Evolutionary conservation across 2,888 invertebrate genomes (phyloP).

Genomic region (Ennomos erosarius): DNA sequence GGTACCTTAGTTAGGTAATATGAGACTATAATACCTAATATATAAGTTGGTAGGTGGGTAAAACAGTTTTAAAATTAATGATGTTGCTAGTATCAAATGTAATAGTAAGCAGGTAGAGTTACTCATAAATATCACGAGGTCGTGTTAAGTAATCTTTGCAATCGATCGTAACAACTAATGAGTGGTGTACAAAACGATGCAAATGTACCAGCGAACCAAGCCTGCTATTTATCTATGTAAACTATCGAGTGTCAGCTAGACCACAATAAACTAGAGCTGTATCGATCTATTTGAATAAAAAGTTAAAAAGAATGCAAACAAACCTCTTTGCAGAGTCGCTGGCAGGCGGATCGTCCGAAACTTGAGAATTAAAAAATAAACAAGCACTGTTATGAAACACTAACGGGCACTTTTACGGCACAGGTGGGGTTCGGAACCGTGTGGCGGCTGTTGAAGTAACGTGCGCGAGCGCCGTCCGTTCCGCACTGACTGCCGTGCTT

Average conservation of each 20-base stretch:
- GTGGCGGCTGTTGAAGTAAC: slow-evolving; percentile 50
- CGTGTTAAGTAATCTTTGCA: slow-evolving; percentile 71
- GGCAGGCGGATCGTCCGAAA: slow-evolving; percentile 55
- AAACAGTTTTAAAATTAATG: not conserved
- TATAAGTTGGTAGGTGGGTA: no score
- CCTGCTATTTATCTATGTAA: slow-evolving; percentile 57
- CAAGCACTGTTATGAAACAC: slow-evolving; percentile 76
- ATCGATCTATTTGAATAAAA: slow-evolving; percentile 37
- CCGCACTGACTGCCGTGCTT: slow-evolving; percentile 73
- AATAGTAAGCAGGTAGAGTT: slow-evolving; percentile 22
- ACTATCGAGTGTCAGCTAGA: slow-evolving; percentile 55
- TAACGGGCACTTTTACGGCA: slow-evolving; percentile 74
- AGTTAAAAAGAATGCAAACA: slow-evolving; percentile 55
- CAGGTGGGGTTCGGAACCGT: slow-evolving; percentile 68
- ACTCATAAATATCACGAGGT: slow-evolving; percentile 55
- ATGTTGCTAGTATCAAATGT: slow-evolving; percentile 16
- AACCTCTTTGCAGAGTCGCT: slow-evolving; percentile 72
- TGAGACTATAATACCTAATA: no score
- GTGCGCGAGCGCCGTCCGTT: slow-evolving; percentile 75
- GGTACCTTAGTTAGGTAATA: no score
- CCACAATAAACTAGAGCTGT: slow-evolving; percentile 50
- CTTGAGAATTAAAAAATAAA: slow-evolving; percentile 64
- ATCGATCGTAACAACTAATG: slow-evolving; percentile 70
- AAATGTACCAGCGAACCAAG: slow-evolving; percentile 64
- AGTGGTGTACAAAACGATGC: slow-evolving; percentile 74